phyloP scores from a whole-genome alignment of 2,888 invertebrate genomes.

The Bombylius discolor region DNA sequence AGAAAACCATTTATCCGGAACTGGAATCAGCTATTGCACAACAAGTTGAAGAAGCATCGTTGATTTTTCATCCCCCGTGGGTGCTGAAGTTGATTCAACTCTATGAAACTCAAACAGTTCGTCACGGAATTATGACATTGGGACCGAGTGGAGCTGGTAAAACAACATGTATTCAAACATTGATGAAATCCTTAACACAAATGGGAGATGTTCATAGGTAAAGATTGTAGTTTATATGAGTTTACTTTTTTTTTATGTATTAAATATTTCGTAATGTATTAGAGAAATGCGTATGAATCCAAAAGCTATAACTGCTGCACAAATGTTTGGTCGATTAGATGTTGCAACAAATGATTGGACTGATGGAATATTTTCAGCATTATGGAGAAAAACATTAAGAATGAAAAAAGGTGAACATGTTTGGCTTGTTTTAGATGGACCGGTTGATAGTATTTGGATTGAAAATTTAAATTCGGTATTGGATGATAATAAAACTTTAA shows the following conservation, averaged over 20 bases:
- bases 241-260: not conserved
- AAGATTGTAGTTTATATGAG: slow-evolving; percentile 9
- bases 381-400: slow-evolving; percentile 90
- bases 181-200: slow-evolving; percentile 83
- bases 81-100: slow-evolving; percentile 87
- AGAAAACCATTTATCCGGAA: slow-evolving; percentile 82
- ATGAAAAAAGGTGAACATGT: slow-evolving; percentile 77
- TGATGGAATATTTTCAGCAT: slow-evolving; percentile 91
- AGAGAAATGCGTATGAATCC: slow-evolving; percentile 96
- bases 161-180: slow-evolving; percentile 71
- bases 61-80: slow-evolving; percentile 92
- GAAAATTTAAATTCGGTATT: slow-evolving; percentile 94
- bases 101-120: slow-evolving; percentile 87
- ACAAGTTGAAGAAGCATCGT: slow-evolving; percentile 65
- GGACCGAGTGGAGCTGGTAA: slow-evolving; percentile 94
- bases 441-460: slow-evolving; percentile 96
- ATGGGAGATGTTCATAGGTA: slow-evolving; percentile 73
- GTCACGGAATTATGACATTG: slow-evolving; percentile 92
- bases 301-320: slow-evolving; percentile 91
- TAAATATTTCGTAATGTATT: not conserved
- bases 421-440: slow-evolving; percentile 91
- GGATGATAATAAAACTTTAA: slow-evolving; percentile 91
- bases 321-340: slow-evolving; percentile 94
- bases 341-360: slow-evolving; percentile 99
- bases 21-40: slow-evolving; percentile 76